phyloP scores from a whole-genome alignment of 1,140 invertebrate genomes.

The Polyergus mexicanus region DNA sequence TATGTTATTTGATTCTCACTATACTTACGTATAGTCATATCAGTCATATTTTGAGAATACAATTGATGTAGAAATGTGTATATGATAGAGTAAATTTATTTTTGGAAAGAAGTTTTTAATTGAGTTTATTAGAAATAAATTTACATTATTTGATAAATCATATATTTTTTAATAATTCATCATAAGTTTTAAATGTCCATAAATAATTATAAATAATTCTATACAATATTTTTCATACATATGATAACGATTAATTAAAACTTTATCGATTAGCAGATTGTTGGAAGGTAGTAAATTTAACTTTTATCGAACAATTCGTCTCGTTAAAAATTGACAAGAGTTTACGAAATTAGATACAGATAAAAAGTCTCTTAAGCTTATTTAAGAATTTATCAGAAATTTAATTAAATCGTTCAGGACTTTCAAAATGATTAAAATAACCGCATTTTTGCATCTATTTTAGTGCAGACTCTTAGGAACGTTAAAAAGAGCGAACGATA shows the following conservation, averaged over 20 bases:
- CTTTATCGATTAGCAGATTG: neutral
- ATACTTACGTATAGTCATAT: neutral
- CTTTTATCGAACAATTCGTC: neutral
- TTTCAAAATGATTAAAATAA: constrained; percentile 45
- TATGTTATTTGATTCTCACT: neutral
- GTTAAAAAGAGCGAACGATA: constrained; percentile 65
- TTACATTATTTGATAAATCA: neutral
- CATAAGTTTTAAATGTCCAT: neutral
- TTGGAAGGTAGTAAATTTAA: neutral
- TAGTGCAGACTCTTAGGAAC: constrained; percentile 31
- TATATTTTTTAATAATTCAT: neutral
- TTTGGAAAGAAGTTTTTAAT: neutral
- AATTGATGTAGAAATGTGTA: neutral
- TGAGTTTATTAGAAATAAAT: neutral
- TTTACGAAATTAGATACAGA: neutral
- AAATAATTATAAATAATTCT: constrained; percentile 1
- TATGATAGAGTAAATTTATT: neutral
- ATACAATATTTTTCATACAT: neutral
- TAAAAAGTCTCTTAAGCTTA: neutral
- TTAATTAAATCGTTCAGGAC: neutral
- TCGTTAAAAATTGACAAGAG: neutral
- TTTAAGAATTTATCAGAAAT: neutral
- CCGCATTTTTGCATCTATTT: constrained; percentile 35
- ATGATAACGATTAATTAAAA: constrained; percentile 6
- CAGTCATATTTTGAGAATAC: neutral